Evolutionary conservation across 2,113 vertebrate species (phyloP).

Genomic region (Corythaeola cristata): DNA sequence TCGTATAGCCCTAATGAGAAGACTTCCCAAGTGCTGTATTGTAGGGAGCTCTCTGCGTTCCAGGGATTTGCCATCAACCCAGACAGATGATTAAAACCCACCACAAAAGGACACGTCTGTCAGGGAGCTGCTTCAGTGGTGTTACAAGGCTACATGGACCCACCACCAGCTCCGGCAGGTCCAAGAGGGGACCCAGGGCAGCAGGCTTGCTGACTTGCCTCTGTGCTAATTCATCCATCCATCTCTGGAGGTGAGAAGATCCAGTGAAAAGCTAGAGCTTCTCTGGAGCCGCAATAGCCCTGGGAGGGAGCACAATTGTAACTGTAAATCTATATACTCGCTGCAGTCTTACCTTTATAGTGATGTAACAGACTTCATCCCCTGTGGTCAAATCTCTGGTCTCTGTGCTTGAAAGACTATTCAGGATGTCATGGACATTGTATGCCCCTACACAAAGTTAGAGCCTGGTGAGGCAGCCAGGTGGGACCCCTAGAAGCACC

Average conservation of each 20-base stretch:
- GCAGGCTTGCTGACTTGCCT: neutral
- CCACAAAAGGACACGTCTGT: accelerated
- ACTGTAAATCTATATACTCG: accelerated
- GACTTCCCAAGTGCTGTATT: neutral
- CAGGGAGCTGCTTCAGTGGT: neutral
- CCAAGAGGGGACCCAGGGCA: neutral
- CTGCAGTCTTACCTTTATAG: neutral
- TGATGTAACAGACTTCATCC: accelerated
- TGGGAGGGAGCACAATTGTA: neutral
- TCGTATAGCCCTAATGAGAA: neutral
- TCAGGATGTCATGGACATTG: neutral
- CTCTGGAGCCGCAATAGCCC: neutral
- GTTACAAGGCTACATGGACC: neutral
- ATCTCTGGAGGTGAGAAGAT: neutral
- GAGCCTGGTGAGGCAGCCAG: neutral
- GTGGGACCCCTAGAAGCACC: neutral
- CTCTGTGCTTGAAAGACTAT: neutral
- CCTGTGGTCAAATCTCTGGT: neutral
- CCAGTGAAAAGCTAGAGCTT: neutral
- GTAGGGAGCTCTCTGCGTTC: neutral
- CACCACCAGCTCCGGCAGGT: neutral
- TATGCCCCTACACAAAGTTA: neutral
- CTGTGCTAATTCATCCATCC: neutral
- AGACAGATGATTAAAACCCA: neutral
- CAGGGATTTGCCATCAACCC: neutral